These are phyloP conservation scores for Pristionchus maxplancki DNA, from an alignment of 2,888 invertebrate species.

Conservation along the genomic window DNA sequence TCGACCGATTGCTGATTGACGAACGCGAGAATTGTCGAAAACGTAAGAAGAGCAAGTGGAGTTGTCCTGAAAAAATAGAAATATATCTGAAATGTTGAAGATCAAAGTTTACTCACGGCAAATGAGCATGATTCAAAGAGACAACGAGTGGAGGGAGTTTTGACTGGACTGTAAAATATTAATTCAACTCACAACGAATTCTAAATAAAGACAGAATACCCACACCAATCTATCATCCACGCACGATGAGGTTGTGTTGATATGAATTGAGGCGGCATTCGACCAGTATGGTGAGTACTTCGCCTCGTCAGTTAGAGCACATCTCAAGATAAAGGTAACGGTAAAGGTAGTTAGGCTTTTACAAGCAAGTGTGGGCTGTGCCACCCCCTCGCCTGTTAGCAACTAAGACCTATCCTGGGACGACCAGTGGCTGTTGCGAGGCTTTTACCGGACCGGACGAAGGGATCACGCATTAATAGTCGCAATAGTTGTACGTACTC, in stretches of 20 bases:
- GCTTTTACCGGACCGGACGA: no score
- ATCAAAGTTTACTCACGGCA: neutral
- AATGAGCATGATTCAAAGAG: neutral
- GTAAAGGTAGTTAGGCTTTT: no score
- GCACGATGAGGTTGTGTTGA: neutral
- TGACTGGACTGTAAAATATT: no score
- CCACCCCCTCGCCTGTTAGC: no score
- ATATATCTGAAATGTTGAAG: neutral
- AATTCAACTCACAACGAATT: no score
- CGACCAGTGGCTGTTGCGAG: no score
- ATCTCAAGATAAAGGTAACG: neutral
- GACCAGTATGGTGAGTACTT: constrained; percentile 11
- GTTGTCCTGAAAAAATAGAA: neutral
- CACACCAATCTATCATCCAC: neutral
- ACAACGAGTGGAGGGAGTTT: neutral
- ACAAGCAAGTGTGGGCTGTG: no score
- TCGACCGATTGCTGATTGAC: constrained; percentile 70
- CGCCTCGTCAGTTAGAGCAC: neutral
- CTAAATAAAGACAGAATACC: neutral
- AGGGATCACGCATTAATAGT: no score
- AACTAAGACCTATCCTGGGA: no score
- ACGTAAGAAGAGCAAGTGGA: constrained; percentile 56
- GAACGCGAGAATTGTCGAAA: constrained; percentile 69
- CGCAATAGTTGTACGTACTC: neutral
- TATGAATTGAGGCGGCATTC: neutral